A percentile compares a stretch with the other conserved stretches of the same genome.
Evolutionary conservation across 2,113 vertebrate species (phyloP).

Genomic region (Stegostoma tigrinum): DNA sequence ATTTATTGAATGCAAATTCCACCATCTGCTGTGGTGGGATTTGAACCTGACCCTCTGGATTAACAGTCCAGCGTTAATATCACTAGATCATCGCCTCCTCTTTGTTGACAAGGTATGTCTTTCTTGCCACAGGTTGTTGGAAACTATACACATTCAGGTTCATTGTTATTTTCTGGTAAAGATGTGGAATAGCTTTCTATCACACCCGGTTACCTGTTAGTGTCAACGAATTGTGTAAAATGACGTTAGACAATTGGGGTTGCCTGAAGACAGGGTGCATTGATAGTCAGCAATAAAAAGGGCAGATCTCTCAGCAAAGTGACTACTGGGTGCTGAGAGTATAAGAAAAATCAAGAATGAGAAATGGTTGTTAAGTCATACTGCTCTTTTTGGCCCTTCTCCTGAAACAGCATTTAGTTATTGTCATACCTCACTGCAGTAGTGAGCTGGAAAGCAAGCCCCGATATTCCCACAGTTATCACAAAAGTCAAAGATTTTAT

Average conservation of each 20-base stretch:
- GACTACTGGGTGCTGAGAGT: neutral
- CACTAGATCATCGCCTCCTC: too few relatives aligned
- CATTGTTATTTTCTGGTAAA: neutral
- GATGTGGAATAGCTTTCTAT: neutral
- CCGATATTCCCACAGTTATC: too few relatives aligned
- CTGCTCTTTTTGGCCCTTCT: neutral
- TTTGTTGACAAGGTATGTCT: too few relatives aligned
- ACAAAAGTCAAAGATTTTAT: too few relatives aligned
- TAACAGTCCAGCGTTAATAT: too few relatives aligned
- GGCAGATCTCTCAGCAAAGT: neutral
- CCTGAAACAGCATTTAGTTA: too few relatives aligned
- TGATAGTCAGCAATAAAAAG: neutral
- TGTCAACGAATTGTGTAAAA: neutral
- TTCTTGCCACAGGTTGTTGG: too few relatives aligned
- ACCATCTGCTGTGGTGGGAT: too few relatives aligned
- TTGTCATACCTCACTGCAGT: too few relatives aligned
- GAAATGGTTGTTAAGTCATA: neutral
- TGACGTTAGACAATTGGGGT: neutral
- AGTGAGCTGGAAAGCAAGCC: too few relatives aligned
- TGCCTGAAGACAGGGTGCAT: neutral
- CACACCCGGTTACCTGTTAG: neutral
- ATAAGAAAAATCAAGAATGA: neutral
- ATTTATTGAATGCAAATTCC: too few relatives aligned
- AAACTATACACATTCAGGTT: neutral
- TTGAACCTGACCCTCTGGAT: too few relatives aligned